These are phyloP conservation scores for Argyra leucocephala DNA, from an alignment of 2,888 invertebrate species.

Conservation along the genomic window DNA sequence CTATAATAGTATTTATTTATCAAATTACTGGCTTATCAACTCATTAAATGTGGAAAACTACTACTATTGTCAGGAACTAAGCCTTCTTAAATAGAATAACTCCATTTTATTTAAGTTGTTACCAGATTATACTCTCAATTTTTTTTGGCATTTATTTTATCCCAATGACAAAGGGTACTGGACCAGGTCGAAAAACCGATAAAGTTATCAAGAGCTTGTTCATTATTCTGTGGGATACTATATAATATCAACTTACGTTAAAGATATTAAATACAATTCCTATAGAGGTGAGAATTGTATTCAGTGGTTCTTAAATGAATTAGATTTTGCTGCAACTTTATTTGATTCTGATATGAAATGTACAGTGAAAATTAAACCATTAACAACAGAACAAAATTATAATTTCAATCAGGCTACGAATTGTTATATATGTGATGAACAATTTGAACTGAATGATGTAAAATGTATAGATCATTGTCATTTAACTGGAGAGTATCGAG, in stretches of 20 bases:
- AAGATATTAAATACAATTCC: background rate
- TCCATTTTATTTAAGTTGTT: too few species aligned
- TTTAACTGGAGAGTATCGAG: constrained; percentile 26
- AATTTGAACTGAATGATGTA: background rate
- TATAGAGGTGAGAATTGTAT: background rate
- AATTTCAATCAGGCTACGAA: background rate
- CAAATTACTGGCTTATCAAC: too few species aligned
- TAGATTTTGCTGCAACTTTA: background rate
- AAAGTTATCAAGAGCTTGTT: background rate
- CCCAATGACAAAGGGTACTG: too few species aligned
- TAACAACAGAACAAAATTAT: constrained; percentile 15
- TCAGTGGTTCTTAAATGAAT: constrained; percentile 20
- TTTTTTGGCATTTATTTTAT: too few species aligned
- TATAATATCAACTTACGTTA: background rate
- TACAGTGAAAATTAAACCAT: background rate
- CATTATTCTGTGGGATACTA: background rate
- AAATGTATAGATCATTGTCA: constrained; percentile 19
- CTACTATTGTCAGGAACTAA: too few species aligned
- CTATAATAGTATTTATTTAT: too few species aligned
- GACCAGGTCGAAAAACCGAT: too few species aligned
- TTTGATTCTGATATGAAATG: background rate
- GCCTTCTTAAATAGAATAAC: too few species aligned
- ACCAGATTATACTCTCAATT: too few species aligned
- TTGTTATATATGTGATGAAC: constrained; percentile 15
- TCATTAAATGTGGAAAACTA: too few species aligned